Evolutionary conservation across 2,888 invertebrate genomes (phyloP), one percentile per base, ranked within the genome.

Genomic region (Sesamia inferens): DNA sequence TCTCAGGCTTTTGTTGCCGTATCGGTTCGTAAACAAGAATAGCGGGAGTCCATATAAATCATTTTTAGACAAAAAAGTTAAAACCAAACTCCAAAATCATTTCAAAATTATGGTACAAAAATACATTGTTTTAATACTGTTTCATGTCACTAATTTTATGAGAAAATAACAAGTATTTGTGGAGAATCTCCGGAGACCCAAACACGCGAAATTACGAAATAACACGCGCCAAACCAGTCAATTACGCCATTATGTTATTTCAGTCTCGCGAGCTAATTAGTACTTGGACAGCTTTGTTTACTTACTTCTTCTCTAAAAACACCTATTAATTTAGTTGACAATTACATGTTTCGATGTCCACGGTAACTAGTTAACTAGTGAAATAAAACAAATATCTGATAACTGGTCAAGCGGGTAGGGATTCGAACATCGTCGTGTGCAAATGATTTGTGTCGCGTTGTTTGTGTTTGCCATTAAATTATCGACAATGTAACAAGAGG

Each of bases 41-140:
- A 96, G 96, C 96, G 93, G 96, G 96, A 94, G 96, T 90, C 93
- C 95, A 86, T 86, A 95, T 94, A 94, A 94, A 94, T 95, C 94
- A 94, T 93, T 92, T 92, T 85, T 65, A 61, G 31, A 71, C 61
- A 80, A 78, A 79, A 77, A 76, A 72, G 24, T 55, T 19, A 72
- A 77, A 81, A 77, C 24, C 14, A 57, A 42, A 63, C 55, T 66
- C 55, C 61, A 65, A 10, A 47, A 42, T 67, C 14, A 10, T 51
- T 67, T 54, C 22, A 64, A 77, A 81, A 79, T 72, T 44, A 47
- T 51, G n/a, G 58, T 22, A 44, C 16, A 19, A 22, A 58, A n/a
- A 69, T 19, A 61, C 14, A 47, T 13, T 42, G 57, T 44, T 57
- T 51, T 39, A 24, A 73, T 57, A 85, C 78, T 65, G 70, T 84